A percentile compares a stretch with the other conserved stretches of the same genome.
phyloP scores from a whole-genome alignment of 2,113 vertebrate genomes.

The Tyto alba region DNA sequence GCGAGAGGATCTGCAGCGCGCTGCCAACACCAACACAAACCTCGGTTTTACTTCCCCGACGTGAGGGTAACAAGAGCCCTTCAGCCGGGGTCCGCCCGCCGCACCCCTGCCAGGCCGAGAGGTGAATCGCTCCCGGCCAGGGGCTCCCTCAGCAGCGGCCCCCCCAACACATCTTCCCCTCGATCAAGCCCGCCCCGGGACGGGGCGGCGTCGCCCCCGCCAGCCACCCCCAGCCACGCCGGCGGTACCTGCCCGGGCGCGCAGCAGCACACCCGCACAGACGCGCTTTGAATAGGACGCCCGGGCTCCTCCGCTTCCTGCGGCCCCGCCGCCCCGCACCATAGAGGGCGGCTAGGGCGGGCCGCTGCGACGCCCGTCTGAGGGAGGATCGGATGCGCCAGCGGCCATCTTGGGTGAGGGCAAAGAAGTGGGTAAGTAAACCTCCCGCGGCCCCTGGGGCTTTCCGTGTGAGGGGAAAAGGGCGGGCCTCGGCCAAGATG shows the following conservation, averaged over 20 bases:
- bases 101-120: too few species aligned
- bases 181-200: background rate
- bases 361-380: background rate
- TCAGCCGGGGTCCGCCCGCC: accelerated
- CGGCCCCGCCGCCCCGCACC: accelerated
- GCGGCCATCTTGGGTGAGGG: slow-evolving; percentile 30
- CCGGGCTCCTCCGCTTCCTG: background rate
- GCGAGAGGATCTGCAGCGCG: too few species aligned
- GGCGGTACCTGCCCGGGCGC: background rate
- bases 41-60: accelerated
- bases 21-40: accelerated
- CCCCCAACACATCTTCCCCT: background rate
- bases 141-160: background rate
- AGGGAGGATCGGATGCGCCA: accelerated
- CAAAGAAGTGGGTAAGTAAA: accelerated
- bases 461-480: accelerated
- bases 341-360: background rate
- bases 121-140: background rate
- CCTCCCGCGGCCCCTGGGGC: accelerated
- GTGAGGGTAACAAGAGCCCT: accelerated
- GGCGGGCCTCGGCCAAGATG: background rate
- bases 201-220: too few species aligned
- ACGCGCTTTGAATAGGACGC: background rate
- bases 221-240: too few species aligned
- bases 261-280: background rate